Evolutionary conservation across 2,797 vertebrate species (phyloP), one percentile per base, ranked within the genome.

Genomic region (Hydrolagus colliei): DNA sequence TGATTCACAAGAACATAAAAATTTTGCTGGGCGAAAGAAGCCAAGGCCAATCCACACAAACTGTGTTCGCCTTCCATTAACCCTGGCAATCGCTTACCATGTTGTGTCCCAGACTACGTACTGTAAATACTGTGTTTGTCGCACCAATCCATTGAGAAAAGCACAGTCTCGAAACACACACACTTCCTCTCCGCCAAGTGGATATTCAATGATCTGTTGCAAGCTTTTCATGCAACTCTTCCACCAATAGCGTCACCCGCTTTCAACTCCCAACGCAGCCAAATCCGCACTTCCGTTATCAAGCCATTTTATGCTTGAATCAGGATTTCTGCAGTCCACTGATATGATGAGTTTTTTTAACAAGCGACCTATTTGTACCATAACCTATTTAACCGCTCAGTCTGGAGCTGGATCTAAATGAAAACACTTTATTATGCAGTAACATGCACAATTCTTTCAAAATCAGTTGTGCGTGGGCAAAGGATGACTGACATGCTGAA

Each of bases 351-450:
- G 0, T 3, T 52, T 52, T 27, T 13, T 6, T 10, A 52, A 16
- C 18, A n/a, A 84, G 63, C 35, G 14, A 67, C 63, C 79, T 16
- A 82, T 68, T 68, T 84, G 32, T 1, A 41, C 65, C 52, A 32
- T 52, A 52, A 52, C 41, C 41, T 52, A 52, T 52, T 52, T 52
- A 52, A 52, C 6, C 65, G 16, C 79, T 84, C 79, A 11, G 41
- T 18, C 65, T n/a, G 79, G 16, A 68, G 79, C 32, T 10, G 32
- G 41, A 71, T 71, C 32, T 71, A 41, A 71, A 84, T 68, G 68
- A 84, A 82, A 82, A 35, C 79, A 84, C 13, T 16, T 80, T 62
- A 67, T 65, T 80, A 62, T 27, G 16, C 78, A 80, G 20, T 35
- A 71, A 41, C 22, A n/a, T 35, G 27, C 27, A 27, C 27, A 27